phyloP scores from a whole-genome alignment of 2,113 vertebrate genomes.

The Spermophilus dauricus region DNA sequence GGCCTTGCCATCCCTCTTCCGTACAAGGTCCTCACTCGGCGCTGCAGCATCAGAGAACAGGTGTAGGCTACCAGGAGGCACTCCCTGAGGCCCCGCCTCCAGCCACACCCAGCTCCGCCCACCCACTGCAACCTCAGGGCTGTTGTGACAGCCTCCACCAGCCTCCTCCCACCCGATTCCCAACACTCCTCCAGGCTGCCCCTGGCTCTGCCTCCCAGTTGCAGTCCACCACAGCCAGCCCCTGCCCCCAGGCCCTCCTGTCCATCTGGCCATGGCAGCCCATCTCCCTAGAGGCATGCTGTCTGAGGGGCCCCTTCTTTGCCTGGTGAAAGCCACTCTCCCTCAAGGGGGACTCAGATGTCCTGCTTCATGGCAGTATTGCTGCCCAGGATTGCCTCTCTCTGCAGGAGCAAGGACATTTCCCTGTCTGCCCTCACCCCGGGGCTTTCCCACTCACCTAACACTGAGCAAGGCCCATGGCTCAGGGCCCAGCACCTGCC shows the following conservation, averaged over 20 bases:
- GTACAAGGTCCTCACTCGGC: neutral
- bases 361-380: accelerated
- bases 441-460: accelerated
- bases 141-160: accelerated
- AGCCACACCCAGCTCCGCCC: accelerated
- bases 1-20: neutral
- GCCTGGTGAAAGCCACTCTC: accelerated
- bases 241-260: neutral
- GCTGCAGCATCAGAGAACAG: neutral
- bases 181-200: neutral
- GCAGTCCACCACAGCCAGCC: neutral
- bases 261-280: neutral
- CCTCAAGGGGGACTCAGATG: neutral
- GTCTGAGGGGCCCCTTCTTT: neutral
- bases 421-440: accelerated
- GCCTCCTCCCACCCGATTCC: neutral
- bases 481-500: accelerated
- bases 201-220: neutral
- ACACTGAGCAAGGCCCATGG: accelerated
- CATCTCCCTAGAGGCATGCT: too few species aligned
- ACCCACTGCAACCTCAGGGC: too few species aligned
- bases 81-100: accelerated
- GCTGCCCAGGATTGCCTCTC: neutral
- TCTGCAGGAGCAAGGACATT: accelerated
- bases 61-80: accelerated